Evolutionary conservation across 2,797 vertebrate species (phyloP).

Genomic region (Odontamblyopus rebecca): DNA sequence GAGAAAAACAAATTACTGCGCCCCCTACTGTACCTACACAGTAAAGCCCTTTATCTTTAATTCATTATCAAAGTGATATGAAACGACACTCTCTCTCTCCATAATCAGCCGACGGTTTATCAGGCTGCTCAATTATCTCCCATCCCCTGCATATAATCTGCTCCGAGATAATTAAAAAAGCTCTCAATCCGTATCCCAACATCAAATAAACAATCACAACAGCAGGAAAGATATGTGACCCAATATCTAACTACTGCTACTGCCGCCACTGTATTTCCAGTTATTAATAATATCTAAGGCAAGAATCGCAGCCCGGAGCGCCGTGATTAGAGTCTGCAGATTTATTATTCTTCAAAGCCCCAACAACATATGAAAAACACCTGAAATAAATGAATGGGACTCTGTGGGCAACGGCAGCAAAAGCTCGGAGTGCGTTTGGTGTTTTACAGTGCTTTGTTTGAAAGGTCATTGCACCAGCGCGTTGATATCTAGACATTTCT

Average conservation of each 20-base stretch:
- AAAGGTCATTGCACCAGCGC: constrained; percentile 61
- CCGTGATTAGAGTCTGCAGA: constrained; percentile 49
- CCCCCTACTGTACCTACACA: neutral
- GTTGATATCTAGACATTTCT: constrained; percentile 60
- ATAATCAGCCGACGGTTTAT: constrained; percentile 9
- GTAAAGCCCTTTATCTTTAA: constrained; percentile 6
- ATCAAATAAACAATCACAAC: constrained; percentile 54
- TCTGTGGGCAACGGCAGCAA: constrained; percentile 29
- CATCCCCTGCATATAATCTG: constrained; percentile 28
- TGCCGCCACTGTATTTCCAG: constrained; percentile 19
- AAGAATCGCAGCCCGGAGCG: constrained; percentile 42
- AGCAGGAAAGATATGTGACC: constrained; percentile 43
- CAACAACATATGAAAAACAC: constrained; percentile 46
- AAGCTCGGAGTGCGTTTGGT: constrained; percentile 23
- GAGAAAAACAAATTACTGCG: neutral
- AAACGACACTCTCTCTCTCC: constrained; percentile 2
- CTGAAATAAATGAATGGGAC: constrained; percentile 56
- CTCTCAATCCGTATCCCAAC: constrained; percentile 32
- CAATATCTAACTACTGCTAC: constrained; percentile 17
- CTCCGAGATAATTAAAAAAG: constrained; percentile 48
- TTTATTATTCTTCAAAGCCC: constrained; percentile 55
- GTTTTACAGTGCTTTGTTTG: constrained; percentile 62
- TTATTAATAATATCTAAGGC: constrained; percentile 56
- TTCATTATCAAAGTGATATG: constrained; percentile 13
- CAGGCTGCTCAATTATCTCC: constrained; percentile 14